Percentiles rank a stretch among this genome's conserved stretches.
These are phyloP conservation scores for Erythrolamprus reginae DNA, from an alignment of 2,113 vertebrate genomes.

Conservation along the genomic window DNA sequence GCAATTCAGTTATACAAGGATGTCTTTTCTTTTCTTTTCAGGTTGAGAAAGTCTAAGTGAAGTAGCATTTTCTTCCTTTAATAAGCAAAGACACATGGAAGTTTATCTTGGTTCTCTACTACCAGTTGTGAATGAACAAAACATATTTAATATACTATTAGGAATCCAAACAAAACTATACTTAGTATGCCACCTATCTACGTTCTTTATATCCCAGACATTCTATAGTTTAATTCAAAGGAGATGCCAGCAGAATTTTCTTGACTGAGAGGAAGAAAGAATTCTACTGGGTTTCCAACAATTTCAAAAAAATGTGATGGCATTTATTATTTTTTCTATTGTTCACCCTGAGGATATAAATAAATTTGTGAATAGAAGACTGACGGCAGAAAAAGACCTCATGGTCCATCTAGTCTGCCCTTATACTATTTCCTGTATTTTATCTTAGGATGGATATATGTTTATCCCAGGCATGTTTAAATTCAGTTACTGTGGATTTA, in stretches of 20 bases:
- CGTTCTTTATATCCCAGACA: background rate
- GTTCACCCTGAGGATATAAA: slow-evolving; percentile 14
- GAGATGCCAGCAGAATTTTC: background rate
- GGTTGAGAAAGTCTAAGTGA: background rate
- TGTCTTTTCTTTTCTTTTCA: background rate
- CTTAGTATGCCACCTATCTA: background rate
- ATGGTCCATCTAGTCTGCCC: too few species aligned
- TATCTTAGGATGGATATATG: too few species aligned
- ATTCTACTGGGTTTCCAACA: slow-evolving; percentile 15
- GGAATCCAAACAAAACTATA: background rate
- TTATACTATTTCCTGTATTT: too few species aligned
- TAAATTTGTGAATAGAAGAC: slow-evolving; percentile 40
- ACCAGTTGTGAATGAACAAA: background rate
- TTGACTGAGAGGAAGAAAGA: background rate
- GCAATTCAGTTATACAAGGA: slow-evolving; percentile 38
- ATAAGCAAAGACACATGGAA: slow-evolving; percentile 26
- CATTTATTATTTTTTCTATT: background rate
- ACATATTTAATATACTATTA: background rate
- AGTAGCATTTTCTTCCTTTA: background rate
- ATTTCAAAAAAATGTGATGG: background rate
- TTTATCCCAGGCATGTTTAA: too few species aligned
- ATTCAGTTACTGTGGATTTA: too few species aligned
- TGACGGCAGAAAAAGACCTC: too few species aligned
- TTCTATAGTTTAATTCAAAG: background rate
- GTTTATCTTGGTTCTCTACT: background rate